Percentiles rank a stretch among this genome's conserved stretches.
phyloP scores from a whole-genome alignment of 1,140 invertebrate genomes.

The Pectinophora gossypiella region DNA sequence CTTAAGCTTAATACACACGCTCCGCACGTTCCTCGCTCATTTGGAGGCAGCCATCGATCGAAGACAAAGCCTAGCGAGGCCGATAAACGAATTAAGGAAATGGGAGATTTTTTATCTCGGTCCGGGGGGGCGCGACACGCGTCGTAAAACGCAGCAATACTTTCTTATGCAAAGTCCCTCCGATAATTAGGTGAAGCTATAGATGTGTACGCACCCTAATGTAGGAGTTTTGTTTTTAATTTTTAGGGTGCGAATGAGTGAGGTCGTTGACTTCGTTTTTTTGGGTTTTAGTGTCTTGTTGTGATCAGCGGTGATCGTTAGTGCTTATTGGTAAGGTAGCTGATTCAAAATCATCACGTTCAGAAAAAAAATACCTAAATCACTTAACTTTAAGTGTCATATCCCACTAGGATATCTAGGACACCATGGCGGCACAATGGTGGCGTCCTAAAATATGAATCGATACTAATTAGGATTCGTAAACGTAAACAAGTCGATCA shows the following conservation, averaged over 20 bases:
- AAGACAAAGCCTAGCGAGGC: slow-evolving; percentile 68
- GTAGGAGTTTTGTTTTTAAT: slow-evolving; percentile 7
- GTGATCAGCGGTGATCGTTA: neutral
- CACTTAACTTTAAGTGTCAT: too few species aligned
- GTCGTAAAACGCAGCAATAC: slow-evolving; percentile 71
- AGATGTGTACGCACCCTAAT: neutral
- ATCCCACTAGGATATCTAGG: too few species aligned
- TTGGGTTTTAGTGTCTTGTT: neutral
- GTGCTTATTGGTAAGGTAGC: too few species aligned
- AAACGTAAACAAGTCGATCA: too few species aligned
- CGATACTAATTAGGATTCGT: too few species aligned
- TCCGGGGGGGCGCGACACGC: slow-evolving; percentile 51
- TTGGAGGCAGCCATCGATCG: slow-evolving; percentile 69
- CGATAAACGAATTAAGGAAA: slow-evolving; percentile 75
- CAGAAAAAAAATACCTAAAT: too few species aligned
- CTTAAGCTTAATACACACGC: slow-evolving; percentile 59
- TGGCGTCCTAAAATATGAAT: too few species aligned
- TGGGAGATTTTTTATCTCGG: slow-evolving; percentile 73
- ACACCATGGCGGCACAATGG: too few species aligned
- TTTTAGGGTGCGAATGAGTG: neutral
- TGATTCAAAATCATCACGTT: too few species aligned
- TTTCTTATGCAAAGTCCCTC: slow-evolving; percentile 72
- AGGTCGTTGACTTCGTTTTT: slow-evolving; percentile 1
- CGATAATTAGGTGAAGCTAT: slow-evolving; percentile 58
- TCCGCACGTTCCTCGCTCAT: slow-evolving; percentile 67